Evolutionary conservation across 2,888 invertebrate species (phyloP).

Genomic region (Noctua janthe): DNA sequence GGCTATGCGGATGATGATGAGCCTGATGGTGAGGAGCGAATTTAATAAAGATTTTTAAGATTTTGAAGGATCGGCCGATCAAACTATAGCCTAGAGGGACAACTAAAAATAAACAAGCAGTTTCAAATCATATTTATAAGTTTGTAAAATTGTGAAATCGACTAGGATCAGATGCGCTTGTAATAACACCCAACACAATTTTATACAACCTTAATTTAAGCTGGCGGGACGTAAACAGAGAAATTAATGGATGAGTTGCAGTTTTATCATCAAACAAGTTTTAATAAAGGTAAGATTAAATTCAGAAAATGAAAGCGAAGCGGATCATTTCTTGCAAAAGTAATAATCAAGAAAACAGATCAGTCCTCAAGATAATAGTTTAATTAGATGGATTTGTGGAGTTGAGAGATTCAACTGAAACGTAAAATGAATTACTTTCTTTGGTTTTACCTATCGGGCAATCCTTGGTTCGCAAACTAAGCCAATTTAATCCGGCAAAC

Average conservation of each 20-base stretch:
- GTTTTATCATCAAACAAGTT: constrained; percentile 27
- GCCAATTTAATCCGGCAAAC: constrained; percentile 83
- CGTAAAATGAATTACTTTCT: constrained; percentile 55
- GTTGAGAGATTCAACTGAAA: constrained; percentile 35
- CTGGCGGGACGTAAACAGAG: not conserved
- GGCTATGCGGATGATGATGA: not conserved
- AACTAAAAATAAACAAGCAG: not conserved
- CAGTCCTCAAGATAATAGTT: constrained; percentile 46
- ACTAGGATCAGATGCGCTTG: not conserved
- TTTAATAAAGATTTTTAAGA: not conserved
- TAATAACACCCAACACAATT: not conserved
- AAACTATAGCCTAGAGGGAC: not conserved
- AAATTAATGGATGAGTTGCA: constrained; percentile 32
- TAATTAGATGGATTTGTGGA: constrained; percentile 46
- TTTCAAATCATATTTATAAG: not conserved
- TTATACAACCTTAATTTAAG: not conserved
- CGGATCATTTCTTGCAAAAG: constrained; percentile 38
- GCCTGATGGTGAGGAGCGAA: too few species aligned
- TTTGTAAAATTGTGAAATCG: not conserved
- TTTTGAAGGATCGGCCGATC: not conserved
- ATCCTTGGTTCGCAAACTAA: constrained; percentile 78
- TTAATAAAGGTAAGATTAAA: constrained; percentile 23
- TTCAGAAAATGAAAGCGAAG: constrained; percentile 14
- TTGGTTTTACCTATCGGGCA: constrained; percentile 61
- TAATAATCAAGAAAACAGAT: constrained; percentile 45